Base-by-base conservation (phyloP, 1,140 invertebrate species). In the Glossosoma conforme region DNA sequence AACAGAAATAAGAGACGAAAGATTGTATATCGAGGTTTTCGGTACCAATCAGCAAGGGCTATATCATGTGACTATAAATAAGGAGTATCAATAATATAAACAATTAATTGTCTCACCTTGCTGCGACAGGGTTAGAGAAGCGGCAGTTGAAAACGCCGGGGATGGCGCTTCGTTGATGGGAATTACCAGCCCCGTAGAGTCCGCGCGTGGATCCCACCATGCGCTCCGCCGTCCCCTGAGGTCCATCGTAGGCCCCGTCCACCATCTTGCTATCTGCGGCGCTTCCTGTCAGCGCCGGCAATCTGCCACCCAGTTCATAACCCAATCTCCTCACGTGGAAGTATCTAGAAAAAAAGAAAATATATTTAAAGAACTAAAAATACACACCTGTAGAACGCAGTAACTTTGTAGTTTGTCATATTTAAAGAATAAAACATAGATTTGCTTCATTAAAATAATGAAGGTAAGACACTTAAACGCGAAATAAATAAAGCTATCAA, bases 101-200 rank as follows among this genome's bases (percentile, higher is more conserved):
- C n/a, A n/a, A n/a, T n/a, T n/a, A n/a, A n/a, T n/a, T n/a, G n/a
- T n/a, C 47, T 56, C 64, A 74, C 71, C 66, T 74, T 17, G 64
- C 68, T 43, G 59, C 68, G 56, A 77, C 67, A 4, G 88, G 86
- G 67, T 90, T 91, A 0, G 81, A 76, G 57, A 93, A 90, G 24
- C 89, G 77, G 65, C 91, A 93, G 65, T 92, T 93, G 61, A 93
- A 93, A 1, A 93, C 90, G 0, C 89, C 89, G 0, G 86, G 86
- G 60, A 90, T 88, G 2, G 78, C 78, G n/a, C 65, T 65, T 38
- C 67, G 67, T 38, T 72, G 70, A 3, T 58, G 52, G 1, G 46
- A 30, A 8, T 13, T n/a, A 19, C 44, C 49, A 2, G 20, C 22
- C 24, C 53, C 30, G 14, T 37, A 47, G 2, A 53, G 20, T 6